Evolutionary conservation across 2,113 vertebrate species (phyloP).

Genomic region (Otis tarda): DNA sequence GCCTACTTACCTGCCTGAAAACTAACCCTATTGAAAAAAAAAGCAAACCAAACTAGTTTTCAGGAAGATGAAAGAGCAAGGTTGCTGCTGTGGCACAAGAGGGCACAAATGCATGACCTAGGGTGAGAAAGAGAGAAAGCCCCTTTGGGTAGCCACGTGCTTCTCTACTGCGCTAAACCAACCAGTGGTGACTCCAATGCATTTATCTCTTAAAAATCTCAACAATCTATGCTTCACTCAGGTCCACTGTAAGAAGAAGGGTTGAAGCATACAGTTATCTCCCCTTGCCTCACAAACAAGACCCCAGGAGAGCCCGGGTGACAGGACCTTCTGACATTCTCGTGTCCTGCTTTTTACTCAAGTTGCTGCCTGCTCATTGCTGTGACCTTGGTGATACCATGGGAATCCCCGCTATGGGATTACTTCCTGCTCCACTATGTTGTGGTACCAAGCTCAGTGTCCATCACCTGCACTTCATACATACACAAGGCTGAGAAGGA

Average conservation of each 20-base stretch:
- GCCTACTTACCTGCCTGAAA: neutral
- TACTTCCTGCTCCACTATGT: neutral
- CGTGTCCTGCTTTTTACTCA: neutral
- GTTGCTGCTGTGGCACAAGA: slow-evolving; percentile 15
- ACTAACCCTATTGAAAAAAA: neutral
- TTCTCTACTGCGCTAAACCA: neutral
- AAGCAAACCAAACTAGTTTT: neutral
- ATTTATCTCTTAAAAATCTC: neutral
- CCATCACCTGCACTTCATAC: neutral
- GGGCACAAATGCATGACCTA: slow-evolving; percentile 1
- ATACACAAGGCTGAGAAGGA: neutral
- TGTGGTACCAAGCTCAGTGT: neutral
- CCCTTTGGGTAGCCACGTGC: neutral
- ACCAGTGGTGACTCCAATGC: neutral
- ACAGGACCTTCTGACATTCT: neutral
- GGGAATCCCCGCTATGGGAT: accelerated
- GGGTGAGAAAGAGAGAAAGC: neutral
- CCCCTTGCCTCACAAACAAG: neutral
- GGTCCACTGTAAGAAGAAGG: neutral
- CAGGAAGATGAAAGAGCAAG: neutral
- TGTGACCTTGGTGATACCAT: neutral
- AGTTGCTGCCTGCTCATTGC: neutral
- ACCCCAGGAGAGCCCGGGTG: neutral
- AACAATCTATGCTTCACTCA: neutral
- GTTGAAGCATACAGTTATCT: neutral